phyloP scores from a whole-genome alignment of 2,113 vertebrate genomes.

The Scortum barcoo region DNA sequence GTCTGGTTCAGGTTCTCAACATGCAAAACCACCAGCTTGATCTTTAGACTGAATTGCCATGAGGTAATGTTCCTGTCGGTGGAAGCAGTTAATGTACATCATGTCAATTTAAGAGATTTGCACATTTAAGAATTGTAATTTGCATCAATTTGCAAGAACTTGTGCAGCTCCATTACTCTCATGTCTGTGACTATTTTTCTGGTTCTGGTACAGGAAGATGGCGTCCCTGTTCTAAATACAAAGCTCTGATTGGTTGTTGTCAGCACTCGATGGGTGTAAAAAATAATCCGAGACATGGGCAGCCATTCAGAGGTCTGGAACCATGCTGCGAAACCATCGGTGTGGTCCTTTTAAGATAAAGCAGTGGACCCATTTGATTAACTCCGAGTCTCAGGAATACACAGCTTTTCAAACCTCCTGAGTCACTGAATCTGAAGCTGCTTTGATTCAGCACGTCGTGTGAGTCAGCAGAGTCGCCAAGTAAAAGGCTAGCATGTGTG shows the following conservation, averaged over 20 bases:
- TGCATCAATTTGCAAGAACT: neutral
- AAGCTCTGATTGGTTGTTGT: slow-evolving; percentile 3
- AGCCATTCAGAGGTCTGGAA: slow-evolving; percentile 20
- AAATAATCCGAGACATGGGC: slow-evolving; percentile 10
- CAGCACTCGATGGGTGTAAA: neutral
- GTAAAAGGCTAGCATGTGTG: slow-evolving; percentile 56
- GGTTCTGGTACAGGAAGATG: neutral
- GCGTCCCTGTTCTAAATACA: neutral
- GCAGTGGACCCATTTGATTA: slow-evolving; percentile 36
- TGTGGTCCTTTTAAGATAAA: slow-evolving; percentile 57
- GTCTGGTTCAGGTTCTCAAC: neutral
- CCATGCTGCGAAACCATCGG: slow-evolving; percentile 1
- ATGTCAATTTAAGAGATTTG: neutral
- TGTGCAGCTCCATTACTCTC: neutral
- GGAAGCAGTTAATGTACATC: neutral
- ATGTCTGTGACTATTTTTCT: neutral
- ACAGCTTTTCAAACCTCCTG: slow-evolving; percentile 25
- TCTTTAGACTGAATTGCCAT: neutral
- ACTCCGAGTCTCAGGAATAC: slow-evolving; percentile 34
- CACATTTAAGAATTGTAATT: neutral
- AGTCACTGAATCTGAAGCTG: slow-evolving; percentile 48
- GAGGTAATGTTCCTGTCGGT: too few species aligned
- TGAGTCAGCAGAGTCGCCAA: slow-evolving; percentile 56
- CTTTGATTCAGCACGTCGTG: slow-evolving; percentile 57
- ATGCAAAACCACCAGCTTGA: slow-evolving; percentile 17